Evolutionary conservation across 2,797 vertebrate genomes (phyloP).

Genomic region (Mormyrus proboscirostris): DNA sequence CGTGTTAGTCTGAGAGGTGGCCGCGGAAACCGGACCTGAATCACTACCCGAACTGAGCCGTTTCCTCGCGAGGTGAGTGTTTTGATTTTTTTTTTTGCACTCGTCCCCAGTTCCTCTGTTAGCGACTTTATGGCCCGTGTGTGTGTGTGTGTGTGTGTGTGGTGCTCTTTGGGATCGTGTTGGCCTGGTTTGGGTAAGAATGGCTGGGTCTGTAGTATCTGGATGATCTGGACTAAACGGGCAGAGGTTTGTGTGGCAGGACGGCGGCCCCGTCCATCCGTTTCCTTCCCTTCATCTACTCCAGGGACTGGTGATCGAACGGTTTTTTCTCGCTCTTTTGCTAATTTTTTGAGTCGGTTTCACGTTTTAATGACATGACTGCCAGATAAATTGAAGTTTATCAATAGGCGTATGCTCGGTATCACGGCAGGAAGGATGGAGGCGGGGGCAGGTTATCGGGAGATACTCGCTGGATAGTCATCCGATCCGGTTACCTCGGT

Average conservation of each 20-base stretch:
- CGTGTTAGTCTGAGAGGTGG: constrained; percentile 30
- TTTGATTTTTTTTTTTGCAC: not conserved
- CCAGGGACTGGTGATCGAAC: not conserved
- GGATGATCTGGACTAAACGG: not conserved
- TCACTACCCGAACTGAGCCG: not conserved
- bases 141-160: not conserved
- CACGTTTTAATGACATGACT: not conserved
- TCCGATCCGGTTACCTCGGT: not conserved
- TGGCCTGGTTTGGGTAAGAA: not conserved
- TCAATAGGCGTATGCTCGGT: not conserved
- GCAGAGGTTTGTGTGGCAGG: not conserved
- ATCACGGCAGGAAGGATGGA: not conserved
- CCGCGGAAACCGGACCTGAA: not conserved
- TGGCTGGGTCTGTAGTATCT: not conserved
- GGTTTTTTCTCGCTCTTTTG: not conserved
- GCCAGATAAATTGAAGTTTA: not conserved
- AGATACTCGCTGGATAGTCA: not conserved
- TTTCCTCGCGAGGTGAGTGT: not conserved
- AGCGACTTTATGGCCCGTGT: not conserved
- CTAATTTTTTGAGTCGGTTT: not conserved
- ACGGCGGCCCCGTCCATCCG: not conserved
- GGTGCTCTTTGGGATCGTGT: not conserved
- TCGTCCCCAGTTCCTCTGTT: not conserved
- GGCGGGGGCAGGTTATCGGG: not conserved
- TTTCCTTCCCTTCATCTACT: not conserved